Conservation (phyloP, 2,113 vertebrate species). For the Zosterops japonicus region DNA sequence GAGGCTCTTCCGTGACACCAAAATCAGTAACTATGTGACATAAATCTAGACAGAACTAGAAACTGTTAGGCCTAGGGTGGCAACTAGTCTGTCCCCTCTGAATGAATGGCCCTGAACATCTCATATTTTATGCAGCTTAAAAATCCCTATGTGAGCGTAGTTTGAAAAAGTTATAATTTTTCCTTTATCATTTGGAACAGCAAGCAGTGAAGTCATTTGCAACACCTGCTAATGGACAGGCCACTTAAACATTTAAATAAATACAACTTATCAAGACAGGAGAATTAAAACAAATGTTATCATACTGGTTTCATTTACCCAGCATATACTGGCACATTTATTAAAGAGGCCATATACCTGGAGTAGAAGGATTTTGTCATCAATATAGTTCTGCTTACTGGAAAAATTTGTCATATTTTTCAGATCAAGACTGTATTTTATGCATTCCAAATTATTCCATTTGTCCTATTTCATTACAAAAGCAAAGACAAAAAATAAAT, state of each 20-base stretch:
- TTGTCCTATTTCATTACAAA: not conserved
- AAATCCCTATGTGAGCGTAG: not conserved
- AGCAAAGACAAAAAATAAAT: not conserved
- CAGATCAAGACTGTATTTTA: not conserved
- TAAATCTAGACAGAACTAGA: not conserved
- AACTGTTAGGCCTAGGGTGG: not conserved
- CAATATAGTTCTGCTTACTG: not conserved
- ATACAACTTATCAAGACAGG: not conserved
- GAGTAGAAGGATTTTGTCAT: not conserved
- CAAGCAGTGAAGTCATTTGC: not conserved
- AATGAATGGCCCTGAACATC: not conserved
- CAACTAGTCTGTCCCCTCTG: not conserved
- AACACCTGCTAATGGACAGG: not conserved
- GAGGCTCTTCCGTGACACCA: not conserved
- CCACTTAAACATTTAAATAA: not conserved
- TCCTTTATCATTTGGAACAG: not conserved
- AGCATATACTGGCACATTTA: not conserved
- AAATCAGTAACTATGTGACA: not conserved
- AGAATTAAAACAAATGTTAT: not conserved
- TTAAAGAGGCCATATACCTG: not conserved
- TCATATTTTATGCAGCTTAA: not conserved
- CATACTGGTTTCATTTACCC: not conserved
- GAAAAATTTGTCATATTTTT: not conserved
- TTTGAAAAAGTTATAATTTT: not conserved
- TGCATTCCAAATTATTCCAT: not conserved